These are phyloP conservation scores for Patiria miniata DNA, from an alignment of 35 echinoderm and acorn worm species.

Conservation along the genomic window DNA sequence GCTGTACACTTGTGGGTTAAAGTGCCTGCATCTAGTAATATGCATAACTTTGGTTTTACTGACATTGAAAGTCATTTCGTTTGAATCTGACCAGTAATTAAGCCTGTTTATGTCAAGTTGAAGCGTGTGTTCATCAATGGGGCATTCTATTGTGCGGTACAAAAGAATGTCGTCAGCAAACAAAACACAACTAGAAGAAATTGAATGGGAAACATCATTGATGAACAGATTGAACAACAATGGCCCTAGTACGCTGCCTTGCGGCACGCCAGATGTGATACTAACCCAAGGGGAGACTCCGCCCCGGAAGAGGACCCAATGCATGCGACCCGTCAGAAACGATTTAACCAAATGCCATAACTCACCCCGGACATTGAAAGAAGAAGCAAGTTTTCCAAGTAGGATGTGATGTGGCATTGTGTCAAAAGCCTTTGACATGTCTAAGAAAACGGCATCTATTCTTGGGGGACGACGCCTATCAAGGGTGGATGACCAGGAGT, in stretches of 20 bases:
- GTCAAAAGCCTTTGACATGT: conserved; percentile 54
- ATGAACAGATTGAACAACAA: no score
- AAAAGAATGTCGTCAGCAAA: no score
- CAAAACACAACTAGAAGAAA: conserved; percentile 31
- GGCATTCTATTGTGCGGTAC: neutral
- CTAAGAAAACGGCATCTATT: conserved; percentile 32
- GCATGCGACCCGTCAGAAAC: conserved; percentile 24
- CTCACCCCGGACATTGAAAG: neutral
- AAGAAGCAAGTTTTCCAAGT: conserved; percentile 14
- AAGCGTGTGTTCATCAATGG: conserved; percentile 30
- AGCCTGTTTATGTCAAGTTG: conserved; percentile 37
- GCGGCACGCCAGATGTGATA: conserved; percentile 31
- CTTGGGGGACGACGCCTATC: conserved; percentile 22
- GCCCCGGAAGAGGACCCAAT: conserved; percentile 39
- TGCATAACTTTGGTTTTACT: no score
- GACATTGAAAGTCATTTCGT: no score
- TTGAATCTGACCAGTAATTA: neutral
- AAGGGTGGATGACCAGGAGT: neutral
- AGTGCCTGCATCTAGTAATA: conserved; percentile 35
- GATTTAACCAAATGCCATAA: conserved; percentile 12
- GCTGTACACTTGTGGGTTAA: conserved; percentile 25
- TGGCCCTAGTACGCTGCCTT: conserved; percentile 1
- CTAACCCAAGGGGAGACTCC: conserved; percentile 7
- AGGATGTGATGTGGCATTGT: conserved; percentile 26
- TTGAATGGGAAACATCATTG: neutral